These are phyloP conservation scores for Gymnoscelis rufifasciata DNA, from an alignment of 2,888 invertebrate genomes.

Conservation along the genomic window DNA sequence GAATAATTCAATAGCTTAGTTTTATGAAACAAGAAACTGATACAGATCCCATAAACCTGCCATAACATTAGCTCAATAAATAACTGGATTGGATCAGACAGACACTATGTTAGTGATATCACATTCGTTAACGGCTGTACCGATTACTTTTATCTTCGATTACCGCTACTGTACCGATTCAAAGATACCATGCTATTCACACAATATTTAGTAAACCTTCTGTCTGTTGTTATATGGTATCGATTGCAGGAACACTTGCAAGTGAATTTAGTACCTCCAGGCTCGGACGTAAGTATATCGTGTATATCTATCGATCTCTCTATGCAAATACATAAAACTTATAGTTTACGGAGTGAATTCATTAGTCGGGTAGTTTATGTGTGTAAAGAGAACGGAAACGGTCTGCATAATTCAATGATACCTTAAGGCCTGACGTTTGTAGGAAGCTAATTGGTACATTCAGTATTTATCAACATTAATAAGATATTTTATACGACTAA, in stretches of 20 bases:
- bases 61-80: slow-evolving; percentile 2
- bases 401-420: slow-evolving; percentile 51
- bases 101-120: slow-evolving; percentile 9
- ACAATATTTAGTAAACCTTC: slow-evolving; percentile 6
- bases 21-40: no score
- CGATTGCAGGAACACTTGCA: slow-evolving; percentile 13
- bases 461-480: no score
- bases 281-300: slow-evolving; percentile 54
- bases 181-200: slow-evolving; percentile 7
- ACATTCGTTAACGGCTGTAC: slow-evolving; percentile 8
- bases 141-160: slow-evolving; percentile 16
- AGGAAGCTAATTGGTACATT: not conserved
- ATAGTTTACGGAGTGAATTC: slow-evolving; percentile 64
- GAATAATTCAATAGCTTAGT: no score
- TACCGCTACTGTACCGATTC: slow-evolving; percentile 14
- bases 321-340: slow-evolving; percentile 7
- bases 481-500: no score
- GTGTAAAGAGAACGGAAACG: slow-evolving; percentile 74
- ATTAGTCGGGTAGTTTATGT: slow-evolving; percentile 60
- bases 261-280: slow-evolving; percentile 19
- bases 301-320: slow-evolving; percentile 66
- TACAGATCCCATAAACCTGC: no score
- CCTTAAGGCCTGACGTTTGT: slow-evolving; percentile 27
- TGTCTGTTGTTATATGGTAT: slow-evolving; percentile 12
- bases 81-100: slow-evolving; percentile 7